A percentile compares a stretch with the other conserved stretches of the same genome.
Evolutionary conservation across 2,113 vertebrate species (phyloP).

Genomic region (Pterocles burchelli): DNA sequence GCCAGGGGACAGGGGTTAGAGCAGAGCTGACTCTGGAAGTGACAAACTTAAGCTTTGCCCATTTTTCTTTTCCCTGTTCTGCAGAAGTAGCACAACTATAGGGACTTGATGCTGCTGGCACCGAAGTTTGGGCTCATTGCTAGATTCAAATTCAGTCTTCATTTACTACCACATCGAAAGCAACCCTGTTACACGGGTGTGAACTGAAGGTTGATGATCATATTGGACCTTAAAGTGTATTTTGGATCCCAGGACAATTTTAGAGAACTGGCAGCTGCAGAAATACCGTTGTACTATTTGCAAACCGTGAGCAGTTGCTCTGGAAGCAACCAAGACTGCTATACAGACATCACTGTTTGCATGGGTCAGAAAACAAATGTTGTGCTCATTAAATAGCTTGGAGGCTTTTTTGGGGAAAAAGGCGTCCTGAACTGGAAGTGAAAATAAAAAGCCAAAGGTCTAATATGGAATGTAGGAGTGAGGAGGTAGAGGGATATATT

Average conservation of each 20-base stretch:
- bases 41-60: neutral
- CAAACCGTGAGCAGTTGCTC: neutral
- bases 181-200: neutral
- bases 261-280: neutral
- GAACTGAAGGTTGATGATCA: neutral
- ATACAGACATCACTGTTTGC: neutral
- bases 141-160: neutral
- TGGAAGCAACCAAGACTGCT: neutral
- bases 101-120: neutral
- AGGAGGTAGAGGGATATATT: neutral
- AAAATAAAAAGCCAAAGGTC: neutral
- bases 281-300: neutral
- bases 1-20: neutral
- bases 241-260: neutral
- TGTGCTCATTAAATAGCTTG: neutral
- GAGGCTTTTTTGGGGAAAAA: neutral
- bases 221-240: neutral
- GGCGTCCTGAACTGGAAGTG: neutral
- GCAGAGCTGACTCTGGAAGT: constrained; percentile 20
- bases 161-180: neutral
- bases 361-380: neutral
- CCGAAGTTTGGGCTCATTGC: neutral
- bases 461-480: neutral
- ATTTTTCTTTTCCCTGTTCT: neutral
- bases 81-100: neutral